Conservation (phyloP, 2,113 vertebrate species). For the Heterotilapia buettikoferi region DNA sequence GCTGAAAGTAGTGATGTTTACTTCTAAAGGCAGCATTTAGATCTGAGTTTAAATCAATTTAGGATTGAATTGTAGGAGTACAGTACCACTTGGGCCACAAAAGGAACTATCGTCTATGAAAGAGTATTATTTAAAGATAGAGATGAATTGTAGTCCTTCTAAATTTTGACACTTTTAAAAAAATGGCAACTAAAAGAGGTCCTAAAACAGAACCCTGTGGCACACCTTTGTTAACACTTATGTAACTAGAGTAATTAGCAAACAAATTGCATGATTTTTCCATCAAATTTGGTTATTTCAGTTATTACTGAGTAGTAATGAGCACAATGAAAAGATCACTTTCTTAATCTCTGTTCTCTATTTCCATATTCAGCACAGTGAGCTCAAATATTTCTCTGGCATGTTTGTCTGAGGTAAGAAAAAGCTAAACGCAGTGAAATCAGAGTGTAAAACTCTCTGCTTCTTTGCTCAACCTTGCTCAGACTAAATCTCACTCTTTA, state of each 20-base stretch:
- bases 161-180: neutral
- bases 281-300: neutral
- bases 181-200: neutral
- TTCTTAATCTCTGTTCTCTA: neutral
- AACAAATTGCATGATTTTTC: neutral
- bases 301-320: neutral
- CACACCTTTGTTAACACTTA: neutral
- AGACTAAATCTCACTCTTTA: constrained; percentile 41
- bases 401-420: neutral
- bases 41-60: neutral
- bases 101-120: neutral
- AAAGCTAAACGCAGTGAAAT: constrained; percentile 21
- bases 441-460: neutral
- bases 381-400: neutral
- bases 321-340: neutral
- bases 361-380: neutral
- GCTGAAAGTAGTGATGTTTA: neutral
- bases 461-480: constrained; percentile 1
- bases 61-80: neutral
- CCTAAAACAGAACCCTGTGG: neutral
- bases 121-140: neutral
- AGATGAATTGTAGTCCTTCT: neutral
- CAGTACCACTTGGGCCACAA: neutral
- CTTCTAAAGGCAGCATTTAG: neutral
- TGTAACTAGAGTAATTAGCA: neutral